Conservation (phyloP, 1,140 invertebrate species). For the Drosophila ohnishii region DNA sequence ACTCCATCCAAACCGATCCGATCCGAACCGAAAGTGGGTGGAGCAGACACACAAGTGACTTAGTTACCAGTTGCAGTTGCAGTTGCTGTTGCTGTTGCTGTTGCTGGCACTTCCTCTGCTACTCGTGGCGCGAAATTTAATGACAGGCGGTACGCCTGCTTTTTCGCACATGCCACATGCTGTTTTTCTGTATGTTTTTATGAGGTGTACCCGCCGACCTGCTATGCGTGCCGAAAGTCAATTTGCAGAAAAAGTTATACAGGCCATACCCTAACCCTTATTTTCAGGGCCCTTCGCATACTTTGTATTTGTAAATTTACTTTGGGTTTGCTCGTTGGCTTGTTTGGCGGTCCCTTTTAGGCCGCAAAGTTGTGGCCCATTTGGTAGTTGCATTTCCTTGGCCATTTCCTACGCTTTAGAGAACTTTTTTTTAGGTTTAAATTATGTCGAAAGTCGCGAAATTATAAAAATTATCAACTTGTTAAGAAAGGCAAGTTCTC, state of each 20-base stretch:
- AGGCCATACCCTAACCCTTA: background rate
- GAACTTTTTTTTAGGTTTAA: background rate
- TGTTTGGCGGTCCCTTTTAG: slow-evolving; percentile 12
- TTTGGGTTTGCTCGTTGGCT: slow-evolving; percentile 1
- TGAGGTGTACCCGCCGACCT: background rate
- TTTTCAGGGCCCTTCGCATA: slow-evolving; percentile 45
- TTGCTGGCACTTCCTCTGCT: slow-evolving; percentile 28
- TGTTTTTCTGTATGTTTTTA: slow-evolving; percentile 14
- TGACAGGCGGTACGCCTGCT: slow-evolving; percentile 69
- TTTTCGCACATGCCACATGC: slow-evolving; percentile 71
- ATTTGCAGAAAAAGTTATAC: slow-evolving; percentile 56
- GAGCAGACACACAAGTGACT: slow-evolving; percentile 55
- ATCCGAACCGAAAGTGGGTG: slow-evolving; percentile 1
- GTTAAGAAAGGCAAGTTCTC: background rate
- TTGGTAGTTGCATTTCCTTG: slow-evolving; percentile 53
- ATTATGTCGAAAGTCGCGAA: slow-evolving; percentile 22
- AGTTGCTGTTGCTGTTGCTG: slow-evolving; percentile 18
- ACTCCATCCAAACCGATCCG: background rate
- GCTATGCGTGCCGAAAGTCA: slow-evolving; percentile 69
- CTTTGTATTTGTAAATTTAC: slow-evolving; percentile 54
- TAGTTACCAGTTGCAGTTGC: slow-evolving; percentile 55
- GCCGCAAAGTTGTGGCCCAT: slow-evolving; percentile 51
- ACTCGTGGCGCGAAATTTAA: slow-evolving; percentile 70
- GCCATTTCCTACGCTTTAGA: slow-evolving; percentile 4
- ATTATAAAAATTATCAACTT: slow-evolving; percentile 61